Evolutionary conservation across 2,113 vertebrate genomes (phyloP), one percentile per base, ranked within the genome.

Genomic region (Numenius arquata): DNA sequence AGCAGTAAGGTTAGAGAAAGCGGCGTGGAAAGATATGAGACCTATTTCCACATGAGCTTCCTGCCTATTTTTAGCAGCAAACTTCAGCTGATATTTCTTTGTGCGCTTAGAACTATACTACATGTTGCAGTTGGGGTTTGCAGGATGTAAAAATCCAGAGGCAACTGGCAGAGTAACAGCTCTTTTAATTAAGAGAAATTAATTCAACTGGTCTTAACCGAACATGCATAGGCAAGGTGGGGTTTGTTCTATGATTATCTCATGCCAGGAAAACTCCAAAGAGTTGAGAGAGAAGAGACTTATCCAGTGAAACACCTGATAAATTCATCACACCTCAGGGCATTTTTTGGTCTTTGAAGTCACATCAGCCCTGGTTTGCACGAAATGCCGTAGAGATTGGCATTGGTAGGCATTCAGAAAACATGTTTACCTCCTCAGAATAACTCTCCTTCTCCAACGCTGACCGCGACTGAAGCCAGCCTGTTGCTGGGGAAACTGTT

Each of bases 171-270:
- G 77, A 87, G 19, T 56, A 95, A 68, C 72, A 89, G 85, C 21
- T 43, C 11, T 43, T 47, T 91, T 95, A 87, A 95, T 88, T 70
- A 95, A 83, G 26, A 82, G 2, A 94, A 92, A 70, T 93, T 91
- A 97, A 83, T 96, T 96, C 55, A 83, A 13, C 13, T 91, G 62
- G 63, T 92, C 59, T 74, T 78, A 95, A 75, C 86, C 55, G 11
- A 82, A 85, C 26, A 0, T 89, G 89, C 41, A 91, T 36, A 88
- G 75, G 23, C 84, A 95, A 85, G 80, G 50, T 63, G 21, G 58
- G 12, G 14, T 91, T 91, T 89, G 25, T 89, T 89, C 38, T 61
- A 34, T 71, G 89, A 62, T 81, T 71, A 41, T 70, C 36, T 65
- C 38, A 50, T 95, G 84, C 94, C 92, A 95, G 65, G 15, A 91